A percentile compares a stretch with the other conserved stretches of the same genome.
phyloP scores from a whole-genome alignment of 2,113 vertebrate species.

The Reinhardtius hippoglossoides region DNA sequence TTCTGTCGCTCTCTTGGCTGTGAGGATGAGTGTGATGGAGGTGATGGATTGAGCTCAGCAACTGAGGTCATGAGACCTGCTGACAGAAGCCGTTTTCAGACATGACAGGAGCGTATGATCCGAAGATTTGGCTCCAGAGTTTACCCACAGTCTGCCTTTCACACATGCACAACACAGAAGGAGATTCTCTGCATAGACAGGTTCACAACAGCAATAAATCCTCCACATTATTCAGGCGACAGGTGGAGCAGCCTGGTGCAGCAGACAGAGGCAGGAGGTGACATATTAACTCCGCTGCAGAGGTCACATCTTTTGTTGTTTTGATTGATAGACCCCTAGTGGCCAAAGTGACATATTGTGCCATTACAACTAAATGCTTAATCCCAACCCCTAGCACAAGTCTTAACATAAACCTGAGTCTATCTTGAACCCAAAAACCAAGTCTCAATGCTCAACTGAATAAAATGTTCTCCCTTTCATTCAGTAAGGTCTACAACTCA shows the following conservation, averaged over 20 bases:
- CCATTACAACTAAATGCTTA: neutral
- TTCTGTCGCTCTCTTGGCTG: neutral
- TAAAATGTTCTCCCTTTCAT: neutral
- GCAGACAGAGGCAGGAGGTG: no score
- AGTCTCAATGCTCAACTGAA: neutral
- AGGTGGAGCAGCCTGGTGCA: no score
- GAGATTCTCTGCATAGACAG: no score
- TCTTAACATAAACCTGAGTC: neutral
- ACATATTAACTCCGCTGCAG: no score
- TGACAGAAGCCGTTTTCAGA: slow-evolving; percentile 40
- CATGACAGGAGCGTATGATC: no score
- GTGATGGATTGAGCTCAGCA: slow-evolving; percentile 28
- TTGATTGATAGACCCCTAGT: neutral
- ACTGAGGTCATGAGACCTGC: slow-evolving; percentile 54
- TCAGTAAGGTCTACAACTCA: neutral
- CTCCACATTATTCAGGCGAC: no score
- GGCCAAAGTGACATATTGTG: neutral
- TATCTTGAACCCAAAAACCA: neutral
- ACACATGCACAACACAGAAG: no score
- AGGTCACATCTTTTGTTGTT: neutral
- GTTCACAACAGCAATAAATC: no score
- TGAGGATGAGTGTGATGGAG: slow-evolving; percentile 3
- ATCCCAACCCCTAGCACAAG: neutral
- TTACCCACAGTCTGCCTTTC: no score
- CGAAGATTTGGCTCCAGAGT: no score